A percentile compares a stretch with the other conserved stretches of the same genome.
These are phyloP conservation scores for Gila orcuttii DNA, from an alignment of 2,113 vertebrate genomes.

Conservation along the genomic window DNA sequence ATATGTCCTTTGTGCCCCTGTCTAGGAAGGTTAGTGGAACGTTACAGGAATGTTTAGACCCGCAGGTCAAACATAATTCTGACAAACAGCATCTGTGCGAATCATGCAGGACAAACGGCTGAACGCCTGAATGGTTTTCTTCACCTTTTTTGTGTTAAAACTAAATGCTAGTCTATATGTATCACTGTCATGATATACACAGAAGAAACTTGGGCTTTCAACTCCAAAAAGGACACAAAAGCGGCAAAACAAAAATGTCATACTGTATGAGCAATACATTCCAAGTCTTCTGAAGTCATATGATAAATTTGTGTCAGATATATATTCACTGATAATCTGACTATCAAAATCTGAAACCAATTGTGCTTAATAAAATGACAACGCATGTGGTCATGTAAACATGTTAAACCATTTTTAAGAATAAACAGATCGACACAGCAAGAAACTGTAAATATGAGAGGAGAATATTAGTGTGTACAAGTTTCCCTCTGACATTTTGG, in stretches of 20 bases:
- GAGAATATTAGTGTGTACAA: no score
- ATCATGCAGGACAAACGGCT: constrained; percentile 65
- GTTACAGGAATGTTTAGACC: constrained; percentile 55
- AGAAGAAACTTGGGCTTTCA: background rate
- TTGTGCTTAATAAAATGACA: background rate
- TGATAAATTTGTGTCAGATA: background rate
- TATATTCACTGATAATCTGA: background rate
- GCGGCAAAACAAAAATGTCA: no score
- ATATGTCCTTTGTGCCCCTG: constrained; percentile 65
- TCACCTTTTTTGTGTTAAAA: constrained; percentile 61
- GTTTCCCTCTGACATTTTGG: no score
- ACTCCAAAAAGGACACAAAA: background rate
- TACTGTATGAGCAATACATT: background rate
- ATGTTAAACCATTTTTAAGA: background rate
- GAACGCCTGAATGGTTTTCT: constrained; percentile 67
- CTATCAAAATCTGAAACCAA: no score
- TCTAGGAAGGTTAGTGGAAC: constrained; percentile 62
- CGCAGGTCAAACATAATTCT: constrained; percentile 55
- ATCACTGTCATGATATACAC: background rate
- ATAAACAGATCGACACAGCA: no score
- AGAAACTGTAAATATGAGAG: no score
- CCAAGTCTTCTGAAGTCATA: background rate
- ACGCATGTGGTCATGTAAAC: background rate
- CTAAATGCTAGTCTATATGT: constrained; percentile 21
- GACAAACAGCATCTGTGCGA: constrained; percentile 62